A percentile compares a stretch with the other conserved stretches of the same genome.
These are phyloP conservation scores for Hippocampus guttulatus DNA, from an alignment of 2,113 vertebrate genomes.

Conservation along the genomic window DNA sequence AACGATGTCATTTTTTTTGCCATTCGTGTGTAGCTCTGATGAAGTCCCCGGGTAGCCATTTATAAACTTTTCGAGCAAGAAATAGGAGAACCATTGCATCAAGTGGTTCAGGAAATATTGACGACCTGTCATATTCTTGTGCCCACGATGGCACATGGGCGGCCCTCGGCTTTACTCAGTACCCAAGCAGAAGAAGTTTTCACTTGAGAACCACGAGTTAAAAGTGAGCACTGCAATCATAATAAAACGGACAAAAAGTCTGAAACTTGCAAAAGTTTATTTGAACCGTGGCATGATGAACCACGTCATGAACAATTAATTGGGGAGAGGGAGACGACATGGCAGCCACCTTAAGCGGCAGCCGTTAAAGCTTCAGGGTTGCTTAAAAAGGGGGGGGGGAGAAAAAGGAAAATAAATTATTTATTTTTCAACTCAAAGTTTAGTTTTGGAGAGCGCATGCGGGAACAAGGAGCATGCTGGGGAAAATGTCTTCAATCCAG, in stretches of 20 bases:
- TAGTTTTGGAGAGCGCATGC: not conserved
- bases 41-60: too few species aligned
- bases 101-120: too few species aligned
- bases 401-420: not conserved
- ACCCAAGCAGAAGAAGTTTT: too few species aligned
- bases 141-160: too few species aligned
- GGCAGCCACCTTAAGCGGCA: not conserved
- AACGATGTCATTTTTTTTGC: too few species aligned
- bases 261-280: constrained; percentile 4
- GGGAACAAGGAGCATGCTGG: constrained; percentile 4
- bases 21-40: too few species aligned
- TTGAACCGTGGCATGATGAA: not conserved
- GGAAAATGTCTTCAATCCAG: not conserved
- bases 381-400: not conserved
- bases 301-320: not conserved
- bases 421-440: not conserved
- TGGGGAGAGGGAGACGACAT: not conserved
- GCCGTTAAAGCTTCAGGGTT: not conserved
- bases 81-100: too few species aligned
- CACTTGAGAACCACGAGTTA: too few species aligned
- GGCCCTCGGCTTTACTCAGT: too few species aligned
- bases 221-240: not conserved
- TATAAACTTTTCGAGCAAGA: too few species aligned
- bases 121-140: too few species aligned
- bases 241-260: not conserved